These are phyloP conservation scores for Orbicella faveolata DNA, from an alignment of 64 coral and sea anemone species.

Conservation along the genomic window DNA sequence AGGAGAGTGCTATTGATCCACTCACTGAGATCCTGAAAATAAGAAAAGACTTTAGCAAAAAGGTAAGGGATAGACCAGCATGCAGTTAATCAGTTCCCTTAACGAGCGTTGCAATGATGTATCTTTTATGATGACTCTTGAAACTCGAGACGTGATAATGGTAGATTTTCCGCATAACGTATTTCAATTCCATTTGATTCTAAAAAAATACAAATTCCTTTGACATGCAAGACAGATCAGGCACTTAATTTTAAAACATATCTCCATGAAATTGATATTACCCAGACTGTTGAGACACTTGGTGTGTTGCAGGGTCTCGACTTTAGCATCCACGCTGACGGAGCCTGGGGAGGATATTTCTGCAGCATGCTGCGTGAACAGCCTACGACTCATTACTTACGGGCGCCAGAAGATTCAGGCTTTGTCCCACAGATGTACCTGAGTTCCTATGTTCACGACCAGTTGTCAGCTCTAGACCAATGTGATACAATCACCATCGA, in stretches of 20 bases:
- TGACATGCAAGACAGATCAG: no score
- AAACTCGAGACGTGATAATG: no score
- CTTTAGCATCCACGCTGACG: constrained; percentile 77
- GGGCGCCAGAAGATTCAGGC: neutral
- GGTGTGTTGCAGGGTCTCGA: constrained; percentile 60
- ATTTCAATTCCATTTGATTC: no score
- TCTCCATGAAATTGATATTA: no score
- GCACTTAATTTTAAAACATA: no score
- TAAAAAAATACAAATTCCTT: no score
- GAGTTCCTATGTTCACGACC: constrained; percentile 41
- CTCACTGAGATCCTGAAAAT: constrained; percentile 65
- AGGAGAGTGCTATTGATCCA: constrained; percentile 85
- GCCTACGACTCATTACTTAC: neutral
- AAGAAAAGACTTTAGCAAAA: constrained; percentile 47
- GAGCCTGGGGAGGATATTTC: constrained; percentile 89
- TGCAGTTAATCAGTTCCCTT: no score
- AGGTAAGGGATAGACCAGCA: neutral
- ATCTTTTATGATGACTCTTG: no score
- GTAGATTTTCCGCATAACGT: no score
- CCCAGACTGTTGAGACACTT: no score
- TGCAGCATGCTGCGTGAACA: constrained; percentile 69
- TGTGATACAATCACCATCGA: constrained; percentile 89
- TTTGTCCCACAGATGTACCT: constrained; percentile 67
- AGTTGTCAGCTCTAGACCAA: constrained; percentile 47
- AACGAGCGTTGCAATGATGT: no score